These are phyloP conservation scores for Darwinula stevensoni DNA, from an alignment of 2,888 invertebrate species.

Conservation along the genomic window DNA sequence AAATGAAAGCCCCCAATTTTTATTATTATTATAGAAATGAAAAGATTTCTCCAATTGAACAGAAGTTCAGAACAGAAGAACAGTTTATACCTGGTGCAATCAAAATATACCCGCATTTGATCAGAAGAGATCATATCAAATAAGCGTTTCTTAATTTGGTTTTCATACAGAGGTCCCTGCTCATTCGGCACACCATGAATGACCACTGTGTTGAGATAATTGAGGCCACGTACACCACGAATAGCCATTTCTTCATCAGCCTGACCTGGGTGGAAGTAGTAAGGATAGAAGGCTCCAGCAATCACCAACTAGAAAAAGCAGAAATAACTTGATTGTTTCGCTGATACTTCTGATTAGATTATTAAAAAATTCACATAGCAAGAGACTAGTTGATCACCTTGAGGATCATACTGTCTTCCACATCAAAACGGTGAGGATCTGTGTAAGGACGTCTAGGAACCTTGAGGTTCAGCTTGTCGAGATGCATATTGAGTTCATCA, in stretches of 20 bases:
- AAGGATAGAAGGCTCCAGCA: conserved; percentile 72
- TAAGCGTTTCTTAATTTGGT: no score
- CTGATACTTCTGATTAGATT: no score
- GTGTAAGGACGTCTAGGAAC: no score
- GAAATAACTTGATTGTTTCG: no score
- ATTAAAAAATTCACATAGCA: no score
- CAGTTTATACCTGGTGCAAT: conserved; percentile 8
- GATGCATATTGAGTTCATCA: conserved; percentile 28
- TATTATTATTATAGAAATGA: no score
- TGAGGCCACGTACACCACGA: conserved; percentile 32
- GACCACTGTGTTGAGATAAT: conserved; percentile 45
- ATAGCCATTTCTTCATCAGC: conserved; percentile 32
- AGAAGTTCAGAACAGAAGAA: no score
- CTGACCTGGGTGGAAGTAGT: conserved; percentile 37
- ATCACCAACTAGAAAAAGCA: conserved; percentile 44
- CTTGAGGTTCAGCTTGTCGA: no score
- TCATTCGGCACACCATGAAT: conserved; percentile 21
- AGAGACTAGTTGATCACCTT: no score
- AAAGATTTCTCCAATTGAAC: no score
- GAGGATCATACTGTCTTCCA: conserved; percentile 28
- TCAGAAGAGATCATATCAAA: conserved; percentile 5
- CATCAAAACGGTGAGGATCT: no score
- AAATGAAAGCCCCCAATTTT: no score
- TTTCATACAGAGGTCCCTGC: conserved; percentile 25
- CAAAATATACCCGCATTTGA: conserved; percentile 23